Percentiles rank a stretch among this genome's conserved stretches.
Conservation (phyloP, 2,797 vertebrate genomes). For the Uromys caudimaculatus region DNA sequence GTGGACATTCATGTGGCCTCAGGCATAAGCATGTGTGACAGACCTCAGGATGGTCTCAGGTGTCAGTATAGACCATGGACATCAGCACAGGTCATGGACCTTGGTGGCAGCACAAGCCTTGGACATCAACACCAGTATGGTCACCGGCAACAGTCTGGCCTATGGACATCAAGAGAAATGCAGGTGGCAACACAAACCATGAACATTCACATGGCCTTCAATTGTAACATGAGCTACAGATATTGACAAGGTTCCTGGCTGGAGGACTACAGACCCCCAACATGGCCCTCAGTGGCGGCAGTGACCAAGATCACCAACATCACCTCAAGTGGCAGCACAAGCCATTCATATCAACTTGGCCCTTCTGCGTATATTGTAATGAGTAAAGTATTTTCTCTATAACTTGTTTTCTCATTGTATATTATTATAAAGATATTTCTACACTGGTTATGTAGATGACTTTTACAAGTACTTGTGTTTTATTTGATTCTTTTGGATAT, state of each 20-base stretch:
- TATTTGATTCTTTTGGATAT: background rate
- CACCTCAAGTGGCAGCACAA: background rate
- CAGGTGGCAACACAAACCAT: background rate
- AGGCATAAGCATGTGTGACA: background rate
- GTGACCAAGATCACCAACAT: background rate
- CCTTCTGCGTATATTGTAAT: background rate
- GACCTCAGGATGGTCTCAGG: background rate
- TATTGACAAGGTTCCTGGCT: background rate
- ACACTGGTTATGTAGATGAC: background rate
- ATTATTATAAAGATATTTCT: background rate
- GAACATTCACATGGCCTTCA: background rate
- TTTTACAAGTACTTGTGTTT: background rate
- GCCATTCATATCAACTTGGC: background rate
- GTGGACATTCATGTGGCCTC: background rate
- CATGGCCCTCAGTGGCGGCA: background rate
- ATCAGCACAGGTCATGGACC: background rate
- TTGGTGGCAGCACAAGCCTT: background rate
- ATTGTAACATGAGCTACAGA: background rate
- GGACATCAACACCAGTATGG: background rate
- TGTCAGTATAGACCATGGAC: background rate
- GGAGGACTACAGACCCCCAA: background rate
- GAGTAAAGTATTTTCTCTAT: background rate
- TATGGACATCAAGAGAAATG: background rate
- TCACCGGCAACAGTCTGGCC: background rate
- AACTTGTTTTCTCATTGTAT: background rate